Conservation (phyloP, 2,797 vertebrate genomes). For the Propithecus perrieri region DNA sequence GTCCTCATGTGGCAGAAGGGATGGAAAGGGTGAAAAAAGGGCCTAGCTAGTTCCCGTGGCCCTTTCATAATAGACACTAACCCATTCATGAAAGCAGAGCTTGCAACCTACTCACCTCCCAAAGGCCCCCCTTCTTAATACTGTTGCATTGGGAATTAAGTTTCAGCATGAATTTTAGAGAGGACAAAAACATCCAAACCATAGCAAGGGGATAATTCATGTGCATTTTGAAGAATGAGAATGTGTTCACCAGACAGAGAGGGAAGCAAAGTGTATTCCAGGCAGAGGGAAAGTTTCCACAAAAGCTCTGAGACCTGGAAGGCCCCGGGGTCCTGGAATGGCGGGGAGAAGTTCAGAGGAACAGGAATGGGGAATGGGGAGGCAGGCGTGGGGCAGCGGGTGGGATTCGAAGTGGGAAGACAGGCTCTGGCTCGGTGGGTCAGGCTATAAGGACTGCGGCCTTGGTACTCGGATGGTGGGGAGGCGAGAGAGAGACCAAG, state of each 20-base stretch:
- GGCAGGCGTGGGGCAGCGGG: accelerated
- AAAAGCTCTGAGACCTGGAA: background rate
- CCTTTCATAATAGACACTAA: background rate
- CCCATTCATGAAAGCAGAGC: background rate
- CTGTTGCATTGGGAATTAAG: background rate
- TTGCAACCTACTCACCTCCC: background rate
- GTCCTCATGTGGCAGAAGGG: background rate
- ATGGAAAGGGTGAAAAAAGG: background rate
- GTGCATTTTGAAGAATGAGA: background rate
- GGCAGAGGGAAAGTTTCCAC: background rate
- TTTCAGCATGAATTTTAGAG: background rate
- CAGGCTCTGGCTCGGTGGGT: background rate
- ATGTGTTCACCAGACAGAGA: background rate
- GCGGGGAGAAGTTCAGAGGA: background rate
- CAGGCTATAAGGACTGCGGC: background rate
- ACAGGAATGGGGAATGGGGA: background rate
- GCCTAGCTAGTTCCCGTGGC: background rate
- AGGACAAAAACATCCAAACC: background rate
- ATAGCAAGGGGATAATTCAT: background rate
- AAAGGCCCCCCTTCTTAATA: background rate
- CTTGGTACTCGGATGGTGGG: background rate
- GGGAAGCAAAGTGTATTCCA: background rate
- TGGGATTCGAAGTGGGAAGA: background rate
- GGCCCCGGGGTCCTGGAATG: background rate
- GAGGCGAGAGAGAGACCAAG: background rate